phyloP scores from a whole-genome alignment of 2,888 invertebrate genomes.

The Tetrapedia diversipes region DNA sequence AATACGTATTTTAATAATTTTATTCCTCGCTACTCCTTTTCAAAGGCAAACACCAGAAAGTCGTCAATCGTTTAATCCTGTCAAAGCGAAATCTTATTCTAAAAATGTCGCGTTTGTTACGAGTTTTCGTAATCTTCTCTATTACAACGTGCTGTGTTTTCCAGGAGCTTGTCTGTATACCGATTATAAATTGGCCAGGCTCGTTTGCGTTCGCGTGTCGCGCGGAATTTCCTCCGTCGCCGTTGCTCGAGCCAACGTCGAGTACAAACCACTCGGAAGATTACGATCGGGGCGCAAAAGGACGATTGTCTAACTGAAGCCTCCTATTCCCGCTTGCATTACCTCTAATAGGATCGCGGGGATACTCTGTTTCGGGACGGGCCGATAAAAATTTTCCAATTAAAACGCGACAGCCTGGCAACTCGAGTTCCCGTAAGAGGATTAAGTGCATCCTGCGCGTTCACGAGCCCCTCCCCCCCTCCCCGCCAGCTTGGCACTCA shows the following conservation, averaged over 20 bases:
- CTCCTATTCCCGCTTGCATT: slow-evolving; percentile 14
- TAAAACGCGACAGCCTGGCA: slow-evolving; percentile 41
- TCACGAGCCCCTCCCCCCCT: background rate
- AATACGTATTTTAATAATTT: no score
- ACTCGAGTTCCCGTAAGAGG: slow-evolving; percentile 43
- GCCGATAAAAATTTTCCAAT: slow-evolving; percentile 57
- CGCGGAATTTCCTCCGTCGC: background rate
- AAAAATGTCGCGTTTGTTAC: no score
- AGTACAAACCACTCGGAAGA: slow-evolving; percentile 13
- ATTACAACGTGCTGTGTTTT: background rate
- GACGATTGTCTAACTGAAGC: background rate
- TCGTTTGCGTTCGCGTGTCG: background rate
- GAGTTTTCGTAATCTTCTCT: no score
- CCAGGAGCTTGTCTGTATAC: background rate
- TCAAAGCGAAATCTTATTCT: no score
- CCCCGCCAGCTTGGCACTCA: background rate
- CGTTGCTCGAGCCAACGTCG: background rate
- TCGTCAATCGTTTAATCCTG: no score
- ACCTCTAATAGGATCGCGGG: slow-evolving; percentile 29
- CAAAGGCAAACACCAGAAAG: no score
- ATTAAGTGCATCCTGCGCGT: slow-evolving; percentile 34
- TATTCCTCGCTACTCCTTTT: no score
- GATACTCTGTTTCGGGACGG: slow-evolving; percentile 13
- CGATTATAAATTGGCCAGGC: background rate
- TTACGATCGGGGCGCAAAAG: slow-evolving; percentile 10